phyloP scores from a whole-genome alignment of 1,140 invertebrate genomes.

The Eufriesea mexicana region DNA sequence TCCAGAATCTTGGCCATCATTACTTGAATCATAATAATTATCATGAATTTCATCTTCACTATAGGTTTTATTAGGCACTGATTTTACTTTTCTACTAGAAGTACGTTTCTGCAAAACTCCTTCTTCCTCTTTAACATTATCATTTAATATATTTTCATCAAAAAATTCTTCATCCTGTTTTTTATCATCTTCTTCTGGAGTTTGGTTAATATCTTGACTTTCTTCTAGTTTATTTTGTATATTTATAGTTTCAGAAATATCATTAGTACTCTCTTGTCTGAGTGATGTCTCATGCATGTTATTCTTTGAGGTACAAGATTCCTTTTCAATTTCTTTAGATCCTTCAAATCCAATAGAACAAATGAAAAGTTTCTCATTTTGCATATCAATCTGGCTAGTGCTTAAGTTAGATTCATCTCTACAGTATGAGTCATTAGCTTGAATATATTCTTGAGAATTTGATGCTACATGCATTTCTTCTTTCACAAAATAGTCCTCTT shows the following conservation, averaged over 20 bases:
- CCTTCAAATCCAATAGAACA: conserved; percentile 75
- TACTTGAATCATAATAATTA: conserved; percentile 70
- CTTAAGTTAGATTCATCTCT: conserved; percentile 48
- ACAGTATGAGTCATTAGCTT: conserved; percentile 58
- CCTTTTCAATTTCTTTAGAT: conserved; percentile 60
- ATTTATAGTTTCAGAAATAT: conserved; percentile 39
- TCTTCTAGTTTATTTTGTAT: conserved; percentile 45
- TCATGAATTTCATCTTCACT: conserved; percentile 71
- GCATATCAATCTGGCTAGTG: conserved; percentile 63
- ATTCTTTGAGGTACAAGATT: conserved; percentile 37
- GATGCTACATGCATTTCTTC: conserved; percentile 69
- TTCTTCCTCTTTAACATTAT: conserved; percentile 54
- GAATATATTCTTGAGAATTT: conserved; percentile 59
- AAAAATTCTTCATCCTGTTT: conserved; percentile 54
- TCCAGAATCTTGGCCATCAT: conserved; percentile 66
- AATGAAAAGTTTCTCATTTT: conserved; percentile 78
- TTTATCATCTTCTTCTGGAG: conserved; percentile 25
- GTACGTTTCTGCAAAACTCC: conserved; percentile 67
- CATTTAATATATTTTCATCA: conserved; percentile 39
- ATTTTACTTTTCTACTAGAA: conserved; percentile 71
- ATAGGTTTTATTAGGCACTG: conserved; percentile 63
- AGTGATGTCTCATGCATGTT: conserved; percentile 50
- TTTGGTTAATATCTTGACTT: conserved; percentile 34
- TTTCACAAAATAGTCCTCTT: conserved; percentile 76
- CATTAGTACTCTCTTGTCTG: conserved; percentile 14